Percentiles rank a stretch among this genome's conserved stretches.
Evolutionary conservation across 2,797 vertebrate genomes (phyloP).

Genomic region (Periophthalmus magnuspinnatus): DNA sequence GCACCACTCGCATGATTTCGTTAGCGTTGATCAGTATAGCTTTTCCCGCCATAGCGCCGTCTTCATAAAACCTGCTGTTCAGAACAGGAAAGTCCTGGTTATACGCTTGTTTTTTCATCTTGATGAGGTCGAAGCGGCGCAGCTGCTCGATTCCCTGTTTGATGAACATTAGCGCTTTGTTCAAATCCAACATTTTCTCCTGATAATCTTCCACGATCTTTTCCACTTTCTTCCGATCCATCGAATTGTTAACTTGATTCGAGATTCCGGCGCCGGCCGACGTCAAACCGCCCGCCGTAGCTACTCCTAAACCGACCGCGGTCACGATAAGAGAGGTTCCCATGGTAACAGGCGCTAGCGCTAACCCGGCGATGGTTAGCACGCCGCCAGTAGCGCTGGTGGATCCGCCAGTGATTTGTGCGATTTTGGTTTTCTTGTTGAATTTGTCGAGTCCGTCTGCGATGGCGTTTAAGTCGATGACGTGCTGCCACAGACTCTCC

Average conservation of each 20-base stretch:
- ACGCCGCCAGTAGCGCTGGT: slow-evolving; percentile 79
- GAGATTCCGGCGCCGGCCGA: slow-evolving; percentile 77
- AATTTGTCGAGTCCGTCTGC: slow-evolving; percentile 77
- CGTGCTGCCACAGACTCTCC: slow-evolving; percentile 79
- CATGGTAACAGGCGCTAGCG: slow-evolving; percentile 76
- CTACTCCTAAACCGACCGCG: slow-evolving; percentile 73
- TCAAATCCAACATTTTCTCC: slow-evolving; percentile 76
- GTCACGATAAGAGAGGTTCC: slow-evolving; percentile 78
- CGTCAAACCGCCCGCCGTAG: slow-evolving; percentile 75
- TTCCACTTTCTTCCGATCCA: slow-evolving; percentile 80
- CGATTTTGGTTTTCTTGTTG: slow-evolving; percentile 80
- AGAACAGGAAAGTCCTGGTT: slow-evolving; percentile 72
- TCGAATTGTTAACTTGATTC: slow-evolving; percentile 77
- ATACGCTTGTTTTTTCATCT: slow-evolving; percentile 71
- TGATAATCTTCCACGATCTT: slow-evolving; percentile 77
- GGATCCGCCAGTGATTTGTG: slow-evolving; percentile 78
- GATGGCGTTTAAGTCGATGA: slow-evolving; percentile 76
- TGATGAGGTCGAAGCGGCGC: slow-evolving; percentile 70
- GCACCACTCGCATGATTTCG: slow-evolving; percentile 80
- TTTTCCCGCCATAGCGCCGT: slow-evolving; percentile 79
- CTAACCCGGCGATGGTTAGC: slow-evolving; percentile 74
- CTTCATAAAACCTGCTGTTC: slow-evolving; percentile 70
- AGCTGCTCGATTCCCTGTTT: slow-evolving; percentile 80
- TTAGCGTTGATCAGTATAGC: slow-evolving; percentile 76
- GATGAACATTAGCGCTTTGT: slow-evolving; percentile 78